Evolutionary conservation across 2,113 vertebrate species (phyloP).

Genomic region (Sinocyclocheilus rhinocerous): DNA sequence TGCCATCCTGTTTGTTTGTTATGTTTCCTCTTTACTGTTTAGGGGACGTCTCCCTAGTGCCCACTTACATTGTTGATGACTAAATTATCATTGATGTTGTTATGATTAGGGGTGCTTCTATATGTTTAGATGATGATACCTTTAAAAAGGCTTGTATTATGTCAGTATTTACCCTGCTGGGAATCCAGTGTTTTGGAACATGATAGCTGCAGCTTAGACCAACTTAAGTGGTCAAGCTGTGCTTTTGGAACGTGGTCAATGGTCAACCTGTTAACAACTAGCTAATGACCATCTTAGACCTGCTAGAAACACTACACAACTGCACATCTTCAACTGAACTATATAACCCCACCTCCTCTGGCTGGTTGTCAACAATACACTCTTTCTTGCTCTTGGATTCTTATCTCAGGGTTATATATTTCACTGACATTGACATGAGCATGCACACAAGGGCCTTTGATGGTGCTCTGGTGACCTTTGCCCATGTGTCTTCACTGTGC

Average conservation of each 20-base stretch:
- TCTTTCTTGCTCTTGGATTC: not conserved
- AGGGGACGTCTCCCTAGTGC: not conserved
- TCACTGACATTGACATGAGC: slow-evolving; percentile 9
- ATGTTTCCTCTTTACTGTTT: slow-evolving; percentile 36
- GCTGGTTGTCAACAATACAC: not conserved
- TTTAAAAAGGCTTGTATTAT: not conserved
- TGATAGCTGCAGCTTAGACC: not conserved
- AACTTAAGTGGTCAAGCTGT: not conserved
- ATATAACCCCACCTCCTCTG: not conserved
- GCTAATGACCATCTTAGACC: not conserved
- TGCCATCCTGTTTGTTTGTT: slow-evolving; percentile 52
- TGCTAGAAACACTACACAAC: no score
- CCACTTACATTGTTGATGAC: not conserved
- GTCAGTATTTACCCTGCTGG: not conserved
- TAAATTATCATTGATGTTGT: not conserved
- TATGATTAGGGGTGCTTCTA: not conserved
- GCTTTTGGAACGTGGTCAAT: not conserved
- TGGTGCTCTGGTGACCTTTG: slow-evolving; percentile 30
- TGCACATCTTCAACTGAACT: no score
- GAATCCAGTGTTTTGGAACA: not conserved
- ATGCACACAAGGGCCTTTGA: slow-evolving; percentile 35
- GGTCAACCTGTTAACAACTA: not conserved
- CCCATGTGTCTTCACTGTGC: slow-evolving; percentile 18
- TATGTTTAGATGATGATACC: not conserved
- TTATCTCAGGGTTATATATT: slow-evolving; percentile 35